Conservation (phyloP, 2,888 invertebrate species). For the Ormyrus pomaceus region DNA sequence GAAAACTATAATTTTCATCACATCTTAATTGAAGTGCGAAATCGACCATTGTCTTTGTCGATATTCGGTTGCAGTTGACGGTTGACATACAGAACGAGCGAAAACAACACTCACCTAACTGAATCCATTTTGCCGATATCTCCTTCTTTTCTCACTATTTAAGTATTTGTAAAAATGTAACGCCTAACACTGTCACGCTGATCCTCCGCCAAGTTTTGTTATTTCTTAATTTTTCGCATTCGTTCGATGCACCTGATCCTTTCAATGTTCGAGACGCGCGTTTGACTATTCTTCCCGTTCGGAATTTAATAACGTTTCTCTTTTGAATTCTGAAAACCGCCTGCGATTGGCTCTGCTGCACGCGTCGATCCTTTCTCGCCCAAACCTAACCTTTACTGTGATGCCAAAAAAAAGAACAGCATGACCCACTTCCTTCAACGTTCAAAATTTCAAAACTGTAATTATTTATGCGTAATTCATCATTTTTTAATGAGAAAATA, state of each 20-base stretch:
- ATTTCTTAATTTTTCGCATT: constrained; percentile 10
- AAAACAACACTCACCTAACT: constrained; percentile 29
- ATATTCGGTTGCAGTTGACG: background rate
- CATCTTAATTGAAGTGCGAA: no score
- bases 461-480: no score
- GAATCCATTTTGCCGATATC: constrained; percentile 26
- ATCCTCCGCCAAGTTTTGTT: no score
- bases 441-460: no score
- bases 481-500: no score
- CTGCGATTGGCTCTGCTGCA: constrained; percentile 30
- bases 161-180: no score
- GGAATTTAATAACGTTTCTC: constrained; percentile 44
- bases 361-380: background rate
- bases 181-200: no score
- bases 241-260: background rate
- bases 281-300: background rate
- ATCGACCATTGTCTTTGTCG: no score
- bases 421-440: no score
- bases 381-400: constrained; percentile 22
- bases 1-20: no score
- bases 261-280: background rate
- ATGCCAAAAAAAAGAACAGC: no score
- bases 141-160: no score
- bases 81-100: constrained; percentile 1
- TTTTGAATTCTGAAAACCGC: constrained; percentile 36